Evolutionary conservation across 1,140 invertebrate genomes (phyloP), one percentile per base, ranked within the genome.

Genomic region (Atta texana): DNA sequence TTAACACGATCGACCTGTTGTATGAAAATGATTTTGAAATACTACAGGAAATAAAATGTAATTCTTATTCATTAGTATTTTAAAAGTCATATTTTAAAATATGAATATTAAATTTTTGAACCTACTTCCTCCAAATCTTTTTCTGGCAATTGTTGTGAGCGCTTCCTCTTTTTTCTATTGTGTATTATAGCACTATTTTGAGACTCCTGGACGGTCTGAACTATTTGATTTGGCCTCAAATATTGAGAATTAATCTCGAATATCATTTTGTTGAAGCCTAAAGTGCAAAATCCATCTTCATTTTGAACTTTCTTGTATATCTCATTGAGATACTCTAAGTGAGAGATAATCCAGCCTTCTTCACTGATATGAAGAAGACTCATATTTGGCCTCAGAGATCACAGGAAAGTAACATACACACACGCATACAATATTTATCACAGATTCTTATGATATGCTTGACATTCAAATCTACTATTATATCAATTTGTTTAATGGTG

Each of bases 291-390:
- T 34, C 63, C 55, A 39, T 87, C 34, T 2, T 71, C 72, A 24
- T 91, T 63, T 63, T 75, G 64, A 12, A 92, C 92, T 31, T 64
- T 81, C 55, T 88, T 85, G 57, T 94, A 94, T 80, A 93, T 92
- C 68, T 90, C 76, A 71, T 93, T 86, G 16, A 94, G 74, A 64
- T 93, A 93, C 51, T 92, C 59, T 16, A 92, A 88, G 85, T 94
- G 94, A 24, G 93, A 94, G 61, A 94, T 72, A 28, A 94, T 91
- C 93, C 93, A 94, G 64, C 94, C 94, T 31, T 93, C 88, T 44
- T 92, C 81, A 5, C 86, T 86, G 0, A 74, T 57, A 53, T 91
- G 88, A 77, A 92, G 85, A 31, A 94, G 63, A 81, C 92, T 94
- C 93, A 94, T 94, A 28, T 31, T 90, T 57, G 3, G 59, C n/a